A percentile compares a stretch with the other conserved stretches of the same genome.
Conservation (phyloP, 2,113 vertebrate genomes). For the Marcusenius ussheri region DNA sequence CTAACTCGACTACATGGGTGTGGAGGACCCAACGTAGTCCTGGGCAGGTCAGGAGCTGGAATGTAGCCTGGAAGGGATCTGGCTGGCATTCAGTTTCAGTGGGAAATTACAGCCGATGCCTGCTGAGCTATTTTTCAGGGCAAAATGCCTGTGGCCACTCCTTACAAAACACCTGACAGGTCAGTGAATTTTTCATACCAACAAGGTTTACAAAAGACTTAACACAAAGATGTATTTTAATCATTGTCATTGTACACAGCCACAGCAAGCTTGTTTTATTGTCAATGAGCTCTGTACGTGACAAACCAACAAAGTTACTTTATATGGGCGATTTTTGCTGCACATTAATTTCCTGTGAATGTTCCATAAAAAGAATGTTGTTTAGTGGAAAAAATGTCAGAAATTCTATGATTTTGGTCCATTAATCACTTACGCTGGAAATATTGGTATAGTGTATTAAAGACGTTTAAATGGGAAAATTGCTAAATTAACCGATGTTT, state of each 20-base stretch:
- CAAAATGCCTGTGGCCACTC: neutral
- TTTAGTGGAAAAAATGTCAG: neutral
- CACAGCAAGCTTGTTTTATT: neutral
- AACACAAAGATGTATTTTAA: neutral
- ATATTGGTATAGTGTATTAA: neutral
- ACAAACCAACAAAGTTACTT: neutral
- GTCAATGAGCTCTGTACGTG: neutral
- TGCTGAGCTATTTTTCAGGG: neutral
- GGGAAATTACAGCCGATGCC: neutral
- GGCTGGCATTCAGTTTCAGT: neutral
- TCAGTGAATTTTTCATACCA: neutral
- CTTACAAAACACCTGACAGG: neutral
- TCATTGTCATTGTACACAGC: neutral
- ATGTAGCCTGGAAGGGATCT: conserved; percentile 6
- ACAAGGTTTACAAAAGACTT: neutral
- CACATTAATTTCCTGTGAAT: neutral
- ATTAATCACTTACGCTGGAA: neutral
- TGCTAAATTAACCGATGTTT: neutral
- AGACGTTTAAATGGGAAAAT: neutral
- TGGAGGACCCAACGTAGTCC: neutral
- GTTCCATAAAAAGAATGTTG: neutral
- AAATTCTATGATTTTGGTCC: neutral
- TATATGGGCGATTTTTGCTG: neutral
- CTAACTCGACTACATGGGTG: neutral
- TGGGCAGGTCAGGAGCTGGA: neutral